Conservation (phyloP, 2,797 vertebrate species). For the Muraenolepis orangiensis region DNA sequence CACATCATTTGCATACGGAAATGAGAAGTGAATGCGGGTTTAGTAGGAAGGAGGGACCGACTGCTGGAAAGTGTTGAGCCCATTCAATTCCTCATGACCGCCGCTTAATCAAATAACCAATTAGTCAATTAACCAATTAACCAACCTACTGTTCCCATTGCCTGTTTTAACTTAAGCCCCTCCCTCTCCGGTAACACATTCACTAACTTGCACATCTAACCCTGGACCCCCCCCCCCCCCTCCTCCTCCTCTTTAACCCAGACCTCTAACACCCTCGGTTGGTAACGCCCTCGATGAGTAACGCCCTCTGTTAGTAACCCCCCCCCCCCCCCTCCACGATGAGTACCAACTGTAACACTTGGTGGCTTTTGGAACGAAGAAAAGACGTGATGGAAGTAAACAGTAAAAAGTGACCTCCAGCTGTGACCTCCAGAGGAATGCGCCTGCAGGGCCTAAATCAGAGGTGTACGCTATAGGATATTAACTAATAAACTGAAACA, state of each 20-base stretch:
- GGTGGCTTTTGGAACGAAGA: neutral
- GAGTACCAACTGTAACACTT: too few species aligned
- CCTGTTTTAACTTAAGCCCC: constrained; percentile 51
- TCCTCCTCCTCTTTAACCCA: neutral
- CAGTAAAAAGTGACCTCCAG: neutral
- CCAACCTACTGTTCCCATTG: constrained; percentile 40
- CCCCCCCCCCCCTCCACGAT: too few species aligned
- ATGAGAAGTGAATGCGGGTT: constrained; percentile 62
- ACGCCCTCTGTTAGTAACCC: too few species aligned
- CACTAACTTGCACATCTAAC: constrained; percentile 51
- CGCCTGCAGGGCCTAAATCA: neutral
- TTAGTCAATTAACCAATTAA: neutral
- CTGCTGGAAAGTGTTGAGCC: neutral
- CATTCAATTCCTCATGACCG: neutral
- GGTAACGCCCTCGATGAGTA: too few species aligned
- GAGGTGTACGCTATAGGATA: neutral
- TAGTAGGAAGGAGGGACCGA: constrained; percentile 35
- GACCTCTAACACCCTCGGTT: neutral
- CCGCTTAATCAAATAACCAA: too few species aligned
- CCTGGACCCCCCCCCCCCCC: constrained; percentile 5
- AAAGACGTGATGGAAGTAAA: neutral
- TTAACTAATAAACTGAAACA: neutral
- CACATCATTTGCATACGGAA: constrained; percentile 61
- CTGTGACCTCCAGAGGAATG: neutral
- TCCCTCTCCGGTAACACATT: constrained; percentile 42